Evolutionary conservation across 2,888 invertebrate species (phyloP).

Genomic region (Epistrophella euchroma): DNA sequence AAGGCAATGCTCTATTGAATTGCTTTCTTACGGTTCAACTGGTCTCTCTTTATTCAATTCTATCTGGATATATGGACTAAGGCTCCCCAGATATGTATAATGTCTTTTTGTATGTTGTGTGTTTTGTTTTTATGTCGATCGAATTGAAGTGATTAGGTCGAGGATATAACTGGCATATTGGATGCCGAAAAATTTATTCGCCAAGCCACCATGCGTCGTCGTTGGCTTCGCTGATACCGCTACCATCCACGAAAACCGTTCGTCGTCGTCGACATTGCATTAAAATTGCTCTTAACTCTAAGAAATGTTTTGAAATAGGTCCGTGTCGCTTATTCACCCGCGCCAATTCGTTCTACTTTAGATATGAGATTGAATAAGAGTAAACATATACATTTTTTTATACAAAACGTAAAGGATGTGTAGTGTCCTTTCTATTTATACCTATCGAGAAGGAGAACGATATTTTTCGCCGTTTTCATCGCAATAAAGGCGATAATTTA

Average conservation of each 20-base stretch:
- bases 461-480: slow-evolving; percentile 74
- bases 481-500: slow-evolving; percentile 76
- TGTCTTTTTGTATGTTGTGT: neutral
- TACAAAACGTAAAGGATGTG: neutral
- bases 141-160: slow-evolving; percentile 70
- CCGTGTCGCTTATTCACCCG: neutral
- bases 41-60: slow-evolving; percentile 41
- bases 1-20: slow-evolving; percentile 64
- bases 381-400: too few species aligned
- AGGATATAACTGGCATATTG: slow-evolving; percentile 68
- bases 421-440: slow-evolving; percentile 52
- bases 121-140: slow-evolving; percentile 62
- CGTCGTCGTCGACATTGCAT: slow-evolving; percentile 44
- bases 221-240: neutral
- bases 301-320: slow-evolving; percentile 41
- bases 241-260: neutral
- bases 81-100: slow-evolving; percentile 7
- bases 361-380: slow-evolving; percentile 33
- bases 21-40: slow-evolving; percentile 68
- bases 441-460: slow-evolving; percentile 51
- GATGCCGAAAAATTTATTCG: slow-evolving; percentile 62
- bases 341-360: slow-evolving; percentile 54
- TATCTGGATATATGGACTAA: neutral
- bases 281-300: slow-evolving; percentile 33
- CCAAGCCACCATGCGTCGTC: neutral